A percentile compares a stretch with the other conserved stretches of the same genome.
Conservation (phyloP, 2,113 vertebrate genomes). For the Formicarius rufipectus region DNA sequence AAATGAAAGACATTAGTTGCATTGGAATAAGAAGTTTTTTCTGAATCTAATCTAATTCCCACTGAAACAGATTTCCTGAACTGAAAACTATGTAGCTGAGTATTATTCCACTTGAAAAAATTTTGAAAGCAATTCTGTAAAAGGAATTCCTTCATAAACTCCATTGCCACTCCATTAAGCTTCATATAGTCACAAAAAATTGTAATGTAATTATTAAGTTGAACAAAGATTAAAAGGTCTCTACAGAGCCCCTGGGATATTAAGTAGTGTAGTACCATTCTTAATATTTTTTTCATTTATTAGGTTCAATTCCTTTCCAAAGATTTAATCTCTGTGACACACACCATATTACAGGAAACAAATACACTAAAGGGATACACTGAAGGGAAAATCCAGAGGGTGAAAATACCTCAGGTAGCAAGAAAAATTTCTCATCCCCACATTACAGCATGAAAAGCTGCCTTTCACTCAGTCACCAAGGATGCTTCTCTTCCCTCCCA, state of each 20-base stretch:
- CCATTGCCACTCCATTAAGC: neutral
- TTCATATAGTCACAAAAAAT: neutral
- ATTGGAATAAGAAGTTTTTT: neutral
- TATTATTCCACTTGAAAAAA: neutral
- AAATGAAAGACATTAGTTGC: neutral
- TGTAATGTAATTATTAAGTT: neutral
- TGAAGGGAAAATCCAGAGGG: neutral
- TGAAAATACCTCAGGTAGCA: neutral
- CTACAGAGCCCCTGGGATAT: neutral
- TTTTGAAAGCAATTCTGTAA: neutral
- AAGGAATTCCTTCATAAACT: neutral
- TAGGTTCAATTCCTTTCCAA: neutral
- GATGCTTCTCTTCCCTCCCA: neutral
- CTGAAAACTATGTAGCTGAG: neutral
- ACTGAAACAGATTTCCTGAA: neutral
- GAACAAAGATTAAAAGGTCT: neutral
- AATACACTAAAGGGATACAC: neutral
- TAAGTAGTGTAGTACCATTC: neutral
- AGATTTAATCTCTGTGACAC: neutral
- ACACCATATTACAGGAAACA: neutral
- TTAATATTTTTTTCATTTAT: neutral
- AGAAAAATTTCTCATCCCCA: neutral
- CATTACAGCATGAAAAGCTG: neutral
- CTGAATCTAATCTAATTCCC: neutral
- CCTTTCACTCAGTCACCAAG: neutral